Percentiles rank a stretch among this genome's conserved stretches.
These are phyloP conservation scores for Holothuria leucospilota DNA, from an alignment of 53 echinoderm and acorn worm species.

Conservation along the genomic window DNA sequence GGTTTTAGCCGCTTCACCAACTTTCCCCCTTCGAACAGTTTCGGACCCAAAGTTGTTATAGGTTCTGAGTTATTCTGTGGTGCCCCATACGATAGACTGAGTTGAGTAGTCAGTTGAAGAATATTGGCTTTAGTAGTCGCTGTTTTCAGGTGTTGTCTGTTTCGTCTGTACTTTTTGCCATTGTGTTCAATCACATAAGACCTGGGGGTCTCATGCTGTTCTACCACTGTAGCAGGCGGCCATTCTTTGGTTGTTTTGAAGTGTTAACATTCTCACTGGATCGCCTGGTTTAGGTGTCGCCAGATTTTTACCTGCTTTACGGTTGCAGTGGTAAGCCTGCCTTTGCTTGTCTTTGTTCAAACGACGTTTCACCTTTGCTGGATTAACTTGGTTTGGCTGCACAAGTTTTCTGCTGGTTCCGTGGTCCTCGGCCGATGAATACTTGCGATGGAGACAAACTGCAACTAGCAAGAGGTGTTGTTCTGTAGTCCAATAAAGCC, in stretches of 20 bases:
- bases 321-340: conserved; percentile 39
- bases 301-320: no score
- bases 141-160: conserved; percentile 56
- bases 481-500: conserved; percentile 55
- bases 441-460: conserved; percentile 74
- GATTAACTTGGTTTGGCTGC: conserved; percentile 18
- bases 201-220: conserved; percentile 60
- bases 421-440: conserved; percentile 66
- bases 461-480: conserved; percentile 61
- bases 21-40: no score
- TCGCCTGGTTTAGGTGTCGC: conserved; percentile 1
- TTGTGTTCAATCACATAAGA: conserved; percentile 71
- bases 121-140: conserved; percentile 57
- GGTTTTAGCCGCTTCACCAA: background rate
- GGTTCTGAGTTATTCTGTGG: background rate
- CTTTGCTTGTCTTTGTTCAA: conserved; percentile 25
- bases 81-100: no score
- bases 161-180: conserved; percentile 63
- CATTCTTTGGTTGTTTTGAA: no score
- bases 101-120: background rate
- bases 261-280: no score
- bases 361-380: conserved; percentile 24
- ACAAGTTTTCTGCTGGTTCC: conserved; percentile 52
- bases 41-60: no score
- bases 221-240: conserved; percentile 18